These are phyloP conservation scores for Tachypleus tridentatus DNA, from an alignment of 1,140 invertebrate species.

Conservation along the genomic window DNA sequence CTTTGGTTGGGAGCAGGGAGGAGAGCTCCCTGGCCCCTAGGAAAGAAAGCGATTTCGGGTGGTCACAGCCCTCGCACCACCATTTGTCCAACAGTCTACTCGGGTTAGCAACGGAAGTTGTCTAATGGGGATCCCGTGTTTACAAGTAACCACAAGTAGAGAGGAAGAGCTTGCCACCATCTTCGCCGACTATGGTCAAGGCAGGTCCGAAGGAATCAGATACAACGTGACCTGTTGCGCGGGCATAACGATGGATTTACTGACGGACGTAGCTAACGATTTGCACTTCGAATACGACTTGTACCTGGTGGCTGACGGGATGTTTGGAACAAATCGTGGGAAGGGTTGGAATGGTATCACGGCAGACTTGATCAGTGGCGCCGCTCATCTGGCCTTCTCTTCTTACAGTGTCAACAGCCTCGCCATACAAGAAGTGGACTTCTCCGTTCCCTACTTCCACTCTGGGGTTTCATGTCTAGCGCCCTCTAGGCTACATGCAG, in stretches of 20 bases:
- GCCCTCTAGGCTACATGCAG: constrained; percentile 59
- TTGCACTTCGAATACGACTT: constrained; percentile 76
- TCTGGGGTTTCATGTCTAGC: constrained; percentile 73
- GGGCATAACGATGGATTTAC: constrained; percentile 78
- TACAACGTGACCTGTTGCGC: constrained; percentile 64
- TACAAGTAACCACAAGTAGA: constrained; percentile 41
- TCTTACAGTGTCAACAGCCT: constrained; percentile 67
- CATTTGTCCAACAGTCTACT: constrained; percentile 65
- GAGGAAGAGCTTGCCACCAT: constrained; percentile 29
- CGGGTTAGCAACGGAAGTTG: constrained; percentile 33
- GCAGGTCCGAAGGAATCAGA: constrained; percentile 17
- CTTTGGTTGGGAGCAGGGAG: constrained; percentile 68
- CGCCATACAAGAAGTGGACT: constrained; percentile 60
- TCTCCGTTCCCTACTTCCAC: constrained; percentile 79
- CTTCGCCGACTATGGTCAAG: constrained; percentile 25
- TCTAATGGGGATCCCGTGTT: constrained; percentile 50
- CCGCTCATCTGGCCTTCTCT: constrained; percentile 78
- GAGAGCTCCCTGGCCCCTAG: constrained; percentile 43
- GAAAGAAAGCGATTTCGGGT: constrained; percentile 60
- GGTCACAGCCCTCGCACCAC: constrained; percentile 69
- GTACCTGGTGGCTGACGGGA: constrained; percentile 69
- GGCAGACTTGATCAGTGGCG: constrained; percentile 65
- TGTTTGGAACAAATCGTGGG: constrained; percentile 44
- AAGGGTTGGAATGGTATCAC: constrained; percentile 71
- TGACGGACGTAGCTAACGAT: constrained; percentile 68